A percentile compares a stretch with the other conserved stretches of the same genome.
Evolutionary conservation across 2,797 vertebrate species (phyloP).

Genomic region (Lerista edwardsae): DNA sequence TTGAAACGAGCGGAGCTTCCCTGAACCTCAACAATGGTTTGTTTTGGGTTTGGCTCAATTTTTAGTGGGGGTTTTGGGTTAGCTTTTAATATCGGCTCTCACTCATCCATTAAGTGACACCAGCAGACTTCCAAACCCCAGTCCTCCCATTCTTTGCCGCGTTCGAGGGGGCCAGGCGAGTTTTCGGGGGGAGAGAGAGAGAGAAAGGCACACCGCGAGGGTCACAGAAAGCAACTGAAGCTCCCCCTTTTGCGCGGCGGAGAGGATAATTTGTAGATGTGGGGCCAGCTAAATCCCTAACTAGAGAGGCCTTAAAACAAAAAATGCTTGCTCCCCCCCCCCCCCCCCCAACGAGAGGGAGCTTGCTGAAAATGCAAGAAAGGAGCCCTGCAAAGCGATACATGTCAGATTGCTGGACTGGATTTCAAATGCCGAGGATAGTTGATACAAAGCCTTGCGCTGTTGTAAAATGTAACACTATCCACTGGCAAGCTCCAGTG

Average conservation of each 20-base stretch:
- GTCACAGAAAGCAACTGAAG: conserved; percentile 68
- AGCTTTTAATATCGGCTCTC: conserved; percentile 67
- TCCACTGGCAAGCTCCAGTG: conserved; percentile 73
- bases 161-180: conserved; percentile 51
- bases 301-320: conserved; percentile 69
- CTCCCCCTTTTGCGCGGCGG: conserved; percentile 57
- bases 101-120: conserved; percentile 60
- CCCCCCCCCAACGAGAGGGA: conserved; percentile 51
- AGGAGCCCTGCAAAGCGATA: conserved; percentile 72
- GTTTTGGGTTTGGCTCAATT: conserved; percentile 69
- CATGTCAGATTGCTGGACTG: conserved; percentile 80
- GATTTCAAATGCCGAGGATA: conserved; percentile 80
- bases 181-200: conserved; percentile 58
- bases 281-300: conserved; percentile 65
- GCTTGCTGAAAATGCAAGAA: conserved; percentile 72
- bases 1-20: conserved; percentile 67
- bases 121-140: conserved; percentile 32
- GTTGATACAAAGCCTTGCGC: conserved; percentile 78
- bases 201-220: conserved; percentile 60
- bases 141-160: conserved; percentile 50
- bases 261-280: conserved; percentile 70
- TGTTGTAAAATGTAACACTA: conserved; percentile 81
- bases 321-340: too few relatives aligned
- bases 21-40: conserved; percentile 59
- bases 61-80: conserved; percentile 58